Base-by-base conservation (phyloP, 53 echinoderm and acorn worm genomes). In the Hippasteria phrygiana region DNA sequence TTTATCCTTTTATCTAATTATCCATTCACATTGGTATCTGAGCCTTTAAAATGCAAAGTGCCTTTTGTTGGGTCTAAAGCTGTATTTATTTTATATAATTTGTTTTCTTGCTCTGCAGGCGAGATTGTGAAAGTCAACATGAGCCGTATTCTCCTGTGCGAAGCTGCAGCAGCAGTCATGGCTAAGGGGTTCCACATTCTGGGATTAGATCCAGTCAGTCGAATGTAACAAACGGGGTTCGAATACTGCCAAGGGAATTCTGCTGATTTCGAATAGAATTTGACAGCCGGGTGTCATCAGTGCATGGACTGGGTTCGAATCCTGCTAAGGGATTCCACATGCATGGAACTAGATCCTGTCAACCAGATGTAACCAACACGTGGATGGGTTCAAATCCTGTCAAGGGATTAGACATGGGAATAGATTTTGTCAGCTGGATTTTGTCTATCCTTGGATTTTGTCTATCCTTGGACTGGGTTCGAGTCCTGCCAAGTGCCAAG, bases 151-250 rank as follows among this genome's bases (percentile, higher is more conserved):
- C 87, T 97, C 63, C 84, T 97, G 20, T 95, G 93, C 75, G 97
- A 97, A 33, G 97, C 97, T n/a, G 92, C 97, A 2, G 97, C 95
- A 6, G 82, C 87, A 9, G 88, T 97, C 50, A 97, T 97, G 93
- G 92, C 93, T 0, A 92, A 94, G 72, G 88, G 97, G 16, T 97
- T 97, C 59, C 47, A 93, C 54, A 92, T 97, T 38, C 93, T 97
- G 10, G 95, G 92, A 55, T 40, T 97, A 7, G 82, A 93, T 29
- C 92, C 93, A 1, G 95, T 97, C 14, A 80, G 88, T 12, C 93
- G 81, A 71, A 97, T 97, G 97, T 97, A 88, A 77, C 29, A 27
- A 27, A 70, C 70, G 5, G 31, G 32, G 54, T 53, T 76, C 53
- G 31, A 48, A 54, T 76, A 50, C 76, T 33, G 31, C 34, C 54